These are phyloP conservation scores for Ctenomys sociabilis DNA, from an alignment of 2,113 vertebrate genomes.

Conservation along the genomic window DNA sequence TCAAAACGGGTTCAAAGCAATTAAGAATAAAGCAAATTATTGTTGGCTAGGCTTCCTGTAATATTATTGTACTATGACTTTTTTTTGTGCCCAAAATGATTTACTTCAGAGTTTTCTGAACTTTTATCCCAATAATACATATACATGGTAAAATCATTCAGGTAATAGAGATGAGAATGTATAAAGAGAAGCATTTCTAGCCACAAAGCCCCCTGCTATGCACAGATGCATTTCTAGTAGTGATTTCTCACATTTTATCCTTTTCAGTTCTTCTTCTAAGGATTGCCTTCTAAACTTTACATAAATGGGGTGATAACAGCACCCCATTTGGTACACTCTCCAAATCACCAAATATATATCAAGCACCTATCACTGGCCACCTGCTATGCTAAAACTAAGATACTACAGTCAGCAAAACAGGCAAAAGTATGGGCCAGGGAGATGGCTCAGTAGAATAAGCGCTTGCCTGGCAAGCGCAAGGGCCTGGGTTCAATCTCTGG, in stretches of 20 bases:
- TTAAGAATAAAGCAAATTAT: conserved; percentile 64
- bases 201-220: not conserved
- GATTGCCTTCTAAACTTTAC: conserved; percentile 8
- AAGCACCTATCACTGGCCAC: not conserved
- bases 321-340: not conserved
- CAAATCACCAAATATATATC: not conserved
- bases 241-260: not conserved
- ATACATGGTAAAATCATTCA: not conserved
- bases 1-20: conserved; percentile 63
- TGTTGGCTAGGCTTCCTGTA: conserved; percentile 50
- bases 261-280: not conserved
- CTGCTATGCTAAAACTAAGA: not conserved
- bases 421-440: too few species aligned
- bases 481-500: too few species aligned
- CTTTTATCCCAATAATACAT: conserved; percentile 15
- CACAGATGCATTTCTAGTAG: not conserved
- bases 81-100: not conserved
- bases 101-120: conserved; percentile 41
- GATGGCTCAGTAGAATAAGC: too few species aligned
- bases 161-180: not conserved
- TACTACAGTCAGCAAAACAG: not conserved
- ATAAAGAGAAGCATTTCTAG: not conserved
- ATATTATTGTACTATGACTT: conserved; percentile 24
- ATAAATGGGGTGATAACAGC: not conserved
- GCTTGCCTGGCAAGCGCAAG: too few species aligned